Evolutionary conservation across 2,113 vertebrate species (phyloP).

Genomic region (Lathamus discolor): DNA sequence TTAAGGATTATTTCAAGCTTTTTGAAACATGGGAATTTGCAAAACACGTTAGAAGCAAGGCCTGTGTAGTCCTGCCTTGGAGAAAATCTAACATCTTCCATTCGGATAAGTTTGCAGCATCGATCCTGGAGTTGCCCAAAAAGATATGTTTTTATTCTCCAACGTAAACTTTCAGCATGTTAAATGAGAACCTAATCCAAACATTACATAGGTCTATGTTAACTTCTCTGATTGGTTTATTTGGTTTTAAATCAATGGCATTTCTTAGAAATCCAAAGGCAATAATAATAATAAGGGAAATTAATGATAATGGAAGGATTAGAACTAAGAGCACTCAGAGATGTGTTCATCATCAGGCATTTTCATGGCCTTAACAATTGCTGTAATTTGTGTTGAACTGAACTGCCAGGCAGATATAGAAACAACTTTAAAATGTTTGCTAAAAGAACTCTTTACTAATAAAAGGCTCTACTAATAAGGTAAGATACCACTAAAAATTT

Average conservation of each 20-base stretch:
- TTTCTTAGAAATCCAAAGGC: not conserved
- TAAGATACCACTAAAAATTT: not conserved
- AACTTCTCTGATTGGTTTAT: not conserved
- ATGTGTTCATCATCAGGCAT: not conserved
- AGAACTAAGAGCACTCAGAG: not conserved
- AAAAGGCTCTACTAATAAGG: not conserved
- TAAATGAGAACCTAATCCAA: not conserved
- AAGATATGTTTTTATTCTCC: not conserved
- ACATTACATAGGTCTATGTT: not conserved
- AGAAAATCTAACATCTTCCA: not conserved
- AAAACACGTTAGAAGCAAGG: not conserved
- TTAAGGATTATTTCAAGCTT: not conserved
- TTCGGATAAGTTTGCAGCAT: not conserved
- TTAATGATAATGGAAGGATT: not conserved
- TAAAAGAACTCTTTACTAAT: not conserved
- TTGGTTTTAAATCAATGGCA: not conserved
- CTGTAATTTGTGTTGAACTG: not conserved
- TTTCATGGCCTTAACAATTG: not conserved
- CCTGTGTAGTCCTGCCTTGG: not conserved
- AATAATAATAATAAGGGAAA: not conserved
- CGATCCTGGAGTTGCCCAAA: not conserved
- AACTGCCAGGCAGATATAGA: not conserved
- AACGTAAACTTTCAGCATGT: not conserved
- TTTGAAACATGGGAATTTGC: not conserved
- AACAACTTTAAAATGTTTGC: not conserved